A percentile compares a stretch with the other conserved stretches of the same genome.
Evolutionary conservation across 2,888 invertebrate species (phyloP).

Genomic region (Sialis lutaria): DNA sequence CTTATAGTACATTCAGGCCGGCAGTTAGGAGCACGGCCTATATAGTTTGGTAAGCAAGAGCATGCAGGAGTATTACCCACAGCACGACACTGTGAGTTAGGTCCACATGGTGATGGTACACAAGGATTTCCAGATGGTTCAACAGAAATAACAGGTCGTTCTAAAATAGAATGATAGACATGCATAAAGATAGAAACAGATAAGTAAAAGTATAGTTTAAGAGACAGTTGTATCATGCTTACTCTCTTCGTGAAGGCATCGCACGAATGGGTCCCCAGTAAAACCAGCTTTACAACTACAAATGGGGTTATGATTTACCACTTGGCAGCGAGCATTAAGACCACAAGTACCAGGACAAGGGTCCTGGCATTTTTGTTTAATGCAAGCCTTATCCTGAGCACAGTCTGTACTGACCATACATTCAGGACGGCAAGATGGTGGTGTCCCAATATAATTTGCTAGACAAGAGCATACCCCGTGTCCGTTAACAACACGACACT

Average conservation of each 20-base stretch:
- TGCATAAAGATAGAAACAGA: conserved; percentile 5
- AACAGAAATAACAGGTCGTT: conserved; percentile 18
- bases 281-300: conserved; percentile 66
- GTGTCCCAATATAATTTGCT: conserved; percentile 54
- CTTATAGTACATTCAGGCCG: conserved; percentile 50
- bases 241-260: conserved; percentile 48
- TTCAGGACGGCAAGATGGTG: conserved; percentile 66
- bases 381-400: conserved; percentile 60
- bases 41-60: conserved; percentile 37
- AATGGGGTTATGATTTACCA: conserved; percentile 72
- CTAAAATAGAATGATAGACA: conserved; percentile 18
- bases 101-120: conserved; percentile 43
- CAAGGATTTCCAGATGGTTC: conserved; percentile 33
- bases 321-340: conserved; percentile 63
- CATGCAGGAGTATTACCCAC: conserved; percentile 38
- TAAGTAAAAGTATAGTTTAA: background rate
- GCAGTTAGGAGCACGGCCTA: conserved; percentile 43
- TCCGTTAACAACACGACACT: conserved; percentile 56
- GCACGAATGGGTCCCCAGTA: conserved; percentile 64
- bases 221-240: conserved; percentile 19
- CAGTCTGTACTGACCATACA: conserved; percentile 75
- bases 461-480: conserved; percentile 72
- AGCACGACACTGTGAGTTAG: conserved; percentile 39
- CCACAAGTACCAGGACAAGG: conserved; percentile 73
- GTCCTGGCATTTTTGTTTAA: conserved; percentile 62